A percentile compares a stretch with the other conserved stretches of the same genome.
These are phyloP conservation scores for Drymonia ruficornis DNA, from an alignment of 2,888 invertebrate species.

Conservation along the genomic window DNA sequence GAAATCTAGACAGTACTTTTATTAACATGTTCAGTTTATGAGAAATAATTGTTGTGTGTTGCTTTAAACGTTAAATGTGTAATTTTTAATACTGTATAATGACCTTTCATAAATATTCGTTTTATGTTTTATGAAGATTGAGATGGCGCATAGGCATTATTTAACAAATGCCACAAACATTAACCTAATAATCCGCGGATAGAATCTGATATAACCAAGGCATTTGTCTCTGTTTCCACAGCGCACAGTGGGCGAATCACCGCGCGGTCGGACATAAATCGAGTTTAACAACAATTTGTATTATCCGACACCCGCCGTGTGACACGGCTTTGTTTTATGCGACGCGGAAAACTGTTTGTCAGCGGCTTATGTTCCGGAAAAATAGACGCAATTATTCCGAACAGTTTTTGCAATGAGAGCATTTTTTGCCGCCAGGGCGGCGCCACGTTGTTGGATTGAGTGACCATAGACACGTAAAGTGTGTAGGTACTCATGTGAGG, in stretches of 20 bases:
- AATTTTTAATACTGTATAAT: no score
- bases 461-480: no score
- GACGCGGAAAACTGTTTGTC: slow-evolving; percentile 30
- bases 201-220: slow-evolving; percentile 26
- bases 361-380: slow-evolving; percentile 36
- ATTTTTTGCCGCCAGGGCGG: no score
- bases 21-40: no score
- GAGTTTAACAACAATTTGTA: slow-evolving; percentile 50
- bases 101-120: no score
- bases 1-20: no score
- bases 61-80: slow-evolving; percentile 22
- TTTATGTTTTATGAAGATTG: no score
- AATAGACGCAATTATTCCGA: slow-evolving; percentile 17
- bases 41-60: no score
- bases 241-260: slow-evolving; percentile 35
- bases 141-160: slow-evolving; percentile 6
- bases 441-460: no score
- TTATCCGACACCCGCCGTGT: slow-evolving; percentile 28
- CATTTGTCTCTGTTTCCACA: slow-evolving; percentile 35
- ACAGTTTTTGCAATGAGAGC: slow-evolving; percentile 22
- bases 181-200: slow-evolving; percentile 26
- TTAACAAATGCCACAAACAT: slow-evolving; percentile 23
- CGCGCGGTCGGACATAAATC: slow-evolving; percentile 44
- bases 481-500: no score
- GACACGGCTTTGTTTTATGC: slow-evolving; percentile 21